Evolutionary conservation across 2,797 vertebrate species (phyloP).

Genomic region (Phrynocephalus guinanensis): DNA sequence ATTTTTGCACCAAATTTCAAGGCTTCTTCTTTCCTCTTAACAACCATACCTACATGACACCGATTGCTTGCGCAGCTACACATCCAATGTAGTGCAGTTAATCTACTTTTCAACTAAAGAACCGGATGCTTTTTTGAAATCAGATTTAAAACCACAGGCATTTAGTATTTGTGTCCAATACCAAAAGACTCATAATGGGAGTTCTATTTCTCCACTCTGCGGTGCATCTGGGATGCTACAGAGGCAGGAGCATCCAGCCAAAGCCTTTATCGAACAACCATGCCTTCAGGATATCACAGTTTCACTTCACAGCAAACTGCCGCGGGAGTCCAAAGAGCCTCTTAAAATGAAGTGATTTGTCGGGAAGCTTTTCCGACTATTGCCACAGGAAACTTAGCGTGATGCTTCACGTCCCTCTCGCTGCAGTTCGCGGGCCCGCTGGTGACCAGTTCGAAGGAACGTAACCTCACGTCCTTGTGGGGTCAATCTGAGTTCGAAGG

Average conservation of each 20-base stretch:
- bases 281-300: background rate
- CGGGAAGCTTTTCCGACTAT: background rate
- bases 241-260: background rate
- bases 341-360: background rate
- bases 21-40: too few relatives aligned
- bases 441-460: too few relatives aligned
- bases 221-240: too few relatives aligned
- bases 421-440: too few relatives aligned
- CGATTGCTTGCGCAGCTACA: background rate
- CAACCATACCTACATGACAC: too few relatives aligned
- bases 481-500: too few relatives aligned
- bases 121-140: background rate
- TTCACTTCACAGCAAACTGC: background rate
- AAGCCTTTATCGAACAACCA: background rate
- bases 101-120: background rate
- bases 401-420: too few relatives aligned
- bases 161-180: background rate
- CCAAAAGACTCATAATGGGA: background rate
- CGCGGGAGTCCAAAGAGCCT: background rate
- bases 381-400: background rate
- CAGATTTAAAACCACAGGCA: background rate
- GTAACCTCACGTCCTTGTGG: too few relatives aligned
- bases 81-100: background rate
- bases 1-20: background rate
- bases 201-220: too few relatives aligned